phyloP scores from a whole-genome alignment of 2,888 invertebrate species.

The Antitype chi region DNA sequence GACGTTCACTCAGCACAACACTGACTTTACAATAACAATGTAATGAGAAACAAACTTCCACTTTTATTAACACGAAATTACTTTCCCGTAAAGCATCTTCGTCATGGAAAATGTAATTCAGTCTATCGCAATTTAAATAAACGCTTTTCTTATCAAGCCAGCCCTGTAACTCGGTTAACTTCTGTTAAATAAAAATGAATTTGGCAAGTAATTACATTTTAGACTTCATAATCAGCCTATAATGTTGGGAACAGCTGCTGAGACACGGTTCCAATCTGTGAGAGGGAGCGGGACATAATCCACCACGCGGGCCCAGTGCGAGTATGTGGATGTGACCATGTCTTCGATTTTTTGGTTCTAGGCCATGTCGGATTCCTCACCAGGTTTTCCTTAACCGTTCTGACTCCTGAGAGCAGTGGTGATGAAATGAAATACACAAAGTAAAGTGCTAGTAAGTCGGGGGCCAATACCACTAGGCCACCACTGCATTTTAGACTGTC shows the following conservation, averaged over 20 bases:
- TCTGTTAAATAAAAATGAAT: constrained; percentile 70
- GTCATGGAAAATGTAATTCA: constrained; percentile 61
- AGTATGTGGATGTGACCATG: too few species aligned
- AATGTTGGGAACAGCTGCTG: too few species aligned
- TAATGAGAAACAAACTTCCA: constrained; percentile 42
- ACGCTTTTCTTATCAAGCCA: constrained; percentile 64
- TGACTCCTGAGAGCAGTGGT: too few species aligned
- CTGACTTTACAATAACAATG: constrained; percentile 40
- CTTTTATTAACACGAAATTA: constrained; percentile 65
- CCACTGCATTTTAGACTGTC: constrained; percentile 53
- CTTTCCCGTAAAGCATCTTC: constrained; percentile 63
- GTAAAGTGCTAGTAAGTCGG: too few species aligned
- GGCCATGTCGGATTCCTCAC: too few species aligned
- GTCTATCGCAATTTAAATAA: constrained; percentile 70
- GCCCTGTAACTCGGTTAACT: constrained; percentile 64
- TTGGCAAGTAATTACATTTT: constrained; percentile 64
- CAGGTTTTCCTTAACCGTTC: too few species aligned
- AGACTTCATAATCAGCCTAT: constrained; percentile 10
- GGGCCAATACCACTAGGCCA: too few species aligned
- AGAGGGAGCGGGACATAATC: too few species aligned
- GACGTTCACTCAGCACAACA: constrained; percentile 25
- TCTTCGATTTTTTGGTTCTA: too few species aligned
- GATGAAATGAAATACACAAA: too few species aligned
- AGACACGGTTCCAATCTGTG: too few species aligned
- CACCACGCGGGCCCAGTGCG: too few species aligned